These are phyloP conservation scores for Troides helena DNA, from an alignment of 2,888 invertebrate genomes.

Conservation along the genomic window DNA sequence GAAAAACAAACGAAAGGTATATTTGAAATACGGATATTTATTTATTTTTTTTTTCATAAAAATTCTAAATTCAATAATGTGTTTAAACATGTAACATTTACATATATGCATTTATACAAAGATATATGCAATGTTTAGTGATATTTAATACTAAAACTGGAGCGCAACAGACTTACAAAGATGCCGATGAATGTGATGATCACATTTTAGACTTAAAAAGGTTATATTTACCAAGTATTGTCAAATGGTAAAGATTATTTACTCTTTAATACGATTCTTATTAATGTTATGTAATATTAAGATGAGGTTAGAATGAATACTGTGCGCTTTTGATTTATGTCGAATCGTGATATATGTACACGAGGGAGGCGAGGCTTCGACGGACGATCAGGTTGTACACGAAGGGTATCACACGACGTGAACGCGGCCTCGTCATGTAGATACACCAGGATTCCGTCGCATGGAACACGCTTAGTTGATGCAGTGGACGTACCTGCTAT, in stretches of 20 bases:
- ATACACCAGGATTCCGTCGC: constrained; percentile 57
- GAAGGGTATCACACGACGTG: neutral
- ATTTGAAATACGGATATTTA: constrained; percentile 82
- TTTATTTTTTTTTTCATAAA: constrained; percentile 81
- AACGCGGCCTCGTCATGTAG: constrained; percentile 48
- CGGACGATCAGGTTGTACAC: neutral
- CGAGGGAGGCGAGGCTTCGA: no score
- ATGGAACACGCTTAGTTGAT: constrained; percentile 39
- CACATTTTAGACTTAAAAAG: constrained; percentile 74
- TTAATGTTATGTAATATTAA: constrained; percentile 44
- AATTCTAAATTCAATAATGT: constrained; percentile 82
- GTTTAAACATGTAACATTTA: constrained; percentile 81
- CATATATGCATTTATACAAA: constrained; percentile 81
- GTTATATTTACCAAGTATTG: constrained; percentile 79
- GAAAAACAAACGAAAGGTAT: constrained; percentile 64
- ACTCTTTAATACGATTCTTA: constrained; percentile 51
- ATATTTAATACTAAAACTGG: constrained; percentile 76
- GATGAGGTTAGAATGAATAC: constrained; percentile 63
- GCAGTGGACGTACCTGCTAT: constrained; percentile 48
- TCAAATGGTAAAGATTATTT: constrained; percentile 70
- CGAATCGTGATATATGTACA: constrained; percentile 51
- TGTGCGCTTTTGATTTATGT: constrained; percentile 72
- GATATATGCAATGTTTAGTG: constrained; percentile 80
- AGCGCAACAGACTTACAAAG: constrained; percentile 72
- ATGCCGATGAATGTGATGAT: constrained; percentile 61